These are phyloP conservation scores for Sarcophaga variegata DNA, from an alignment of 2,888 invertebrate genomes.

Conservation along the genomic window DNA sequence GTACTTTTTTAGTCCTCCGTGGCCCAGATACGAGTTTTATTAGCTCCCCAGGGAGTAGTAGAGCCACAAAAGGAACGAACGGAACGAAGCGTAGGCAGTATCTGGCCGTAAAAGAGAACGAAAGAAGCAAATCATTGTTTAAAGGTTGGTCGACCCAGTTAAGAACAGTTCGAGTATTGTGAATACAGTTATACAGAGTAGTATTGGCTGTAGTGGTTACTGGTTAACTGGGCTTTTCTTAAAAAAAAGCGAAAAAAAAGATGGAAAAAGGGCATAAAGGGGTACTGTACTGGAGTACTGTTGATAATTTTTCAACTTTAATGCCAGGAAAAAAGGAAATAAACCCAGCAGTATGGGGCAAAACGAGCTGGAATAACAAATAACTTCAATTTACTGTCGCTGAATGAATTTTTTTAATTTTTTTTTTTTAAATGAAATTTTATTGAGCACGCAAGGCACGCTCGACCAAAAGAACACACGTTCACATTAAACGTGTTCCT, in stretches of 20 bases:
- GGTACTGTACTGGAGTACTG: background rate
- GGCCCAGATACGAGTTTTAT: slow-evolving; percentile 67
- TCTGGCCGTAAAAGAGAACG: background rate
- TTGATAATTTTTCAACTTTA: slow-evolving; percentile 33
- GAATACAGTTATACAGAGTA: background rate
- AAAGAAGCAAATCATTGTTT: slow-evolving; percentile 32
- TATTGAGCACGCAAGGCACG: slow-evolving; percentile 69
- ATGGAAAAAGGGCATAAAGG: background rate
- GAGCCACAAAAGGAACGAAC: background rate
- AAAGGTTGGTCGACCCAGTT: slow-evolving; percentile 50
- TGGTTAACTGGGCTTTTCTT: background rate
- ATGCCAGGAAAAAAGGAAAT: background rate
- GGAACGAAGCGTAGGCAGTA: background rate
- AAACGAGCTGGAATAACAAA: slow-evolving; percentile 47
- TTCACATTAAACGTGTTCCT: slow-evolving; percentile 61
- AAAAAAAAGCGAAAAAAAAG: background rate
- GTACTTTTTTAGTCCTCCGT: slow-evolving; percentile 52
- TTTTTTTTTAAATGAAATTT: slow-evolving; percentile 9
- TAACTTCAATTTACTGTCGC: slow-evolving; percentile 62
- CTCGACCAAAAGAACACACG: slow-evolving; percentile 59
- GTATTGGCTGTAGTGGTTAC: background rate
- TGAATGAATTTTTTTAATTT: slow-evolving; percentile 35
- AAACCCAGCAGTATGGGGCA: background rate
- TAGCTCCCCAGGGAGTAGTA: slow-evolving; percentile 64
- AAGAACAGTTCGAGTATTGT: slow-evolving; percentile 34